These are phyloP conservation scores for Meloidogyne chitwoodi DNA, from an alignment of 1,140 invertebrate species.

Conservation along the genomic window DNA sequence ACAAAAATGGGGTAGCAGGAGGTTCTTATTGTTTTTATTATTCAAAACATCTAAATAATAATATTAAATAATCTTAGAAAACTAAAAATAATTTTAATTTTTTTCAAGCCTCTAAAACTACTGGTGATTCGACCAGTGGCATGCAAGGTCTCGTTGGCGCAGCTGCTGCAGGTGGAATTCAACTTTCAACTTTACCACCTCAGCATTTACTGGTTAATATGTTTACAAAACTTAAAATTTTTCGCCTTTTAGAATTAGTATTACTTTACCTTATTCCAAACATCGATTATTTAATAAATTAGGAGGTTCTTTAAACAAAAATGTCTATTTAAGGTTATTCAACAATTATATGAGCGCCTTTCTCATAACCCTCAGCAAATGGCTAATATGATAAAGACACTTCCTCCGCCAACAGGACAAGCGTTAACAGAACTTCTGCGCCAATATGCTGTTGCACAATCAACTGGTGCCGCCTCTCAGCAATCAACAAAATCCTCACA, in stretches of 20 bases:
- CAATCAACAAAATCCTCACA: conserved; percentile 7
- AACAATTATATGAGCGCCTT: conserved; percentile 10
- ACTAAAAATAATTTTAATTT: background rate
- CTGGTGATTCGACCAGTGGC: background rate
- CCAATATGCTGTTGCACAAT: conserved; percentile 10
- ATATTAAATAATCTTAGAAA: too few relatives aligned
- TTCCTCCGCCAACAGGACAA: conserved; percentile 4
- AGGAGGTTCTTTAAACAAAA: too few relatives aligned
- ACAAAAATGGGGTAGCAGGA: background rate
- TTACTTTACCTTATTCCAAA: background rate
- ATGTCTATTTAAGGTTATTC: conserved; percentile 3
- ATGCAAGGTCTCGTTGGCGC: background rate
- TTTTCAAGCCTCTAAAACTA: background rate
- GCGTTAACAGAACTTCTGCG: conserved; percentile 20
- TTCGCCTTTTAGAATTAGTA: background rate
- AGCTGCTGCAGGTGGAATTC: background rate
- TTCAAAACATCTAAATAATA: too few relatives aligned
- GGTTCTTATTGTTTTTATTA: too few relatives aligned
- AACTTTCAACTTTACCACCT: background rate
- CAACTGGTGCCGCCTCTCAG: background rate
- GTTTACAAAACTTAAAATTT: background rate
- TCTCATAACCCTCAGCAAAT: conserved; percentile 9
- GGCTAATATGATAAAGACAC: conserved; percentile 17
- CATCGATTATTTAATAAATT: background rate
- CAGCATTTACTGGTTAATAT: conserved; percentile 32